These are phyloP conservation scores for Psilanteris sp. DNA, from an alignment of 1,140 invertebrate species.

Conservation along the genomic window DNA sequence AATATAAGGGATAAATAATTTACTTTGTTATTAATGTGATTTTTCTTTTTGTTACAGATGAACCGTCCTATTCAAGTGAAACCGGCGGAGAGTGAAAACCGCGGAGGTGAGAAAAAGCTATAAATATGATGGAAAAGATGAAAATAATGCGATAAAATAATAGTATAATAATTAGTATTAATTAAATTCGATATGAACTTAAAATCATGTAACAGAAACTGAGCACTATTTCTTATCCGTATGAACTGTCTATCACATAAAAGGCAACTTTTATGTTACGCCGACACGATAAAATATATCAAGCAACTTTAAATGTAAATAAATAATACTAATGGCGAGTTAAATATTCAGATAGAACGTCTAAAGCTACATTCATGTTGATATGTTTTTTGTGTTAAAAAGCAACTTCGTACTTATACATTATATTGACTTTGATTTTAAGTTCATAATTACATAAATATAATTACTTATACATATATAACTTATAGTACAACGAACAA, in stretches of 20 bases:
- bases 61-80: constrained; percentile 99
- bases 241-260: too few species aligned
- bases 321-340: constrained; percentile 13
- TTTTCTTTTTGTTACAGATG: constrained; percentile 90
- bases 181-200: constrained; percentile 20
- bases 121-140: constrained; percentile 4
- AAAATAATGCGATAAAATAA: constrained; percentile 31
- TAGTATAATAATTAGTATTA: constrained; percentile 16
- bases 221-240: constrained; percentile 5
- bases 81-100: constrained; percentile 99
- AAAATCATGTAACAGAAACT: constrained; percentile 12
- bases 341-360: background rate
- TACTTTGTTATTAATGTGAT: constrained; percentile 1
- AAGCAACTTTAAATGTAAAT: constrained; percentile 14
- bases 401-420: background rate
- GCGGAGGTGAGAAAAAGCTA: constrained; percentile 89
- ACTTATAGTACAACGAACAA: background rate
- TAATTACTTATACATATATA: background rate
- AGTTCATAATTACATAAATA: constrained; percentile 15
- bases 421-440: constrained; percentile 25
- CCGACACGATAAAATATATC: constrained; percentile 14
- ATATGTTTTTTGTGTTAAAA: constrained; percentile 19
- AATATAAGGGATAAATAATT: too few species aligned
- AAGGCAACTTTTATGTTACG: too few species aligned
- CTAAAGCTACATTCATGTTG: constrained; percentile 12